Conservation (phyloP, 2,888 invertebrate genomes). For the Tenthredo distinguenda region DNA sequence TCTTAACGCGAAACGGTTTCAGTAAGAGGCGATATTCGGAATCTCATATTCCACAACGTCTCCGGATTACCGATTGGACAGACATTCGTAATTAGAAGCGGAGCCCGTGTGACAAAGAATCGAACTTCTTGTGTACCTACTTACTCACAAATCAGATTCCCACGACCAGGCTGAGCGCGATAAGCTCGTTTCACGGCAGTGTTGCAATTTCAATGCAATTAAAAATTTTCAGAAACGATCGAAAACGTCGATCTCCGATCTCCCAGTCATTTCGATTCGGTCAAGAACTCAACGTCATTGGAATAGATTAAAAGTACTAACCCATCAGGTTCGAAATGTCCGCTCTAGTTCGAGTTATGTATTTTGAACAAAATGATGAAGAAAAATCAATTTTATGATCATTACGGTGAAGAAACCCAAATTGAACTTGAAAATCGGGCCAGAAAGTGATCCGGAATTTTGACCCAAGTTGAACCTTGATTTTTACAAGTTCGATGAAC, state of each 20-base stretch:
- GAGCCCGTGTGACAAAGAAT: background rate
- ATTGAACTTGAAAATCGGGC: background rate
- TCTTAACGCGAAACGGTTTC: conserved; percentile 53
- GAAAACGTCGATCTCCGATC: background rate
- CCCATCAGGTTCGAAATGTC: background rate
- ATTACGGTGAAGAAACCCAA: background rate
- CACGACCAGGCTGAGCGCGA: background rate
- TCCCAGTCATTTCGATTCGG: background rate
- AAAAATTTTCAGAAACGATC: background rate
- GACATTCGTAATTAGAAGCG: background rate
- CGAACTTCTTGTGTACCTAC: background rate
- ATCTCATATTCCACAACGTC: background rate
- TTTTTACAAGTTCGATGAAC: background rate
- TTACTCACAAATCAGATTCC: background rate
- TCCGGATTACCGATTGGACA: background rate
- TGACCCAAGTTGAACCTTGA: background rate
- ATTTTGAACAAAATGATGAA: no score
- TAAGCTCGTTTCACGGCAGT: background rate
- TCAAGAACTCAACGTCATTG: background rate
- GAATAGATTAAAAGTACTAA: background rate
- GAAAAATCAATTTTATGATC: background rate
- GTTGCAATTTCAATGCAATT: background rate
- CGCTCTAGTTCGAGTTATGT: background rate
- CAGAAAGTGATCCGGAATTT: background rate
- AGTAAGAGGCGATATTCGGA: conserved; percentile 42